Evolutionary conservation across 2,113 vertebrate genomes (phyloP).

Genomic region (Carettochelys insculpta): DNA sequence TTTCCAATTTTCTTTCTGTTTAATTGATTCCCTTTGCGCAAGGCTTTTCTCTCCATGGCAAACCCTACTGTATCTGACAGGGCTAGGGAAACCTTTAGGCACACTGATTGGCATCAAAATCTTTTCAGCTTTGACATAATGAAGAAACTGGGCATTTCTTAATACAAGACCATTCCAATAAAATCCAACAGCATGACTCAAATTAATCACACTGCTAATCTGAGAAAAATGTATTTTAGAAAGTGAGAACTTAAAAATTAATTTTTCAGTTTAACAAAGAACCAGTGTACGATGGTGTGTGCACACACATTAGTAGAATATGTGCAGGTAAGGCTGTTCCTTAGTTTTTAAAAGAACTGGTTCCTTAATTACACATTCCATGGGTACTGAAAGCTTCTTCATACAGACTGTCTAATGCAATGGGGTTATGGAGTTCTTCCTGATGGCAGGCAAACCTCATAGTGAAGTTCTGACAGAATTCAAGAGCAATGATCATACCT

Average conservation of each 20-base stretch:
- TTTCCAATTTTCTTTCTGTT: fast-evolving
- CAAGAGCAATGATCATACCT: neutral
- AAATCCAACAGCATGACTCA: neutral
- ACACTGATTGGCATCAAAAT: neutral
- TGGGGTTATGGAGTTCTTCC: neutral
- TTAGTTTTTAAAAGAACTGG: fast-evolving
- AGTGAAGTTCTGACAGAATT: neutral
- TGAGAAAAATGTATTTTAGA: neutral
- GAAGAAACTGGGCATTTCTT: neutral
- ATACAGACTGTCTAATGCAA: fast-evolving
- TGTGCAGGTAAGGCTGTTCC: fast-evolving
- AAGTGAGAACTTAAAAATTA: neutral
- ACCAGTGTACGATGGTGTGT: neutral
- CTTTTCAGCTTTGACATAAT: neutral
- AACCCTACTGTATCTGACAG: fast-evolving
- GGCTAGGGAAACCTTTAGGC: neutral
- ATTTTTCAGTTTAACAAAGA: neutral
- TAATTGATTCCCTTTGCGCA: neutral
- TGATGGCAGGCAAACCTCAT: neutral
- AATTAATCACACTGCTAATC: fast-evolving
- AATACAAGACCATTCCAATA: neutral
- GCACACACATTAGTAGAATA: neutral
- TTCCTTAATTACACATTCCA: fast-evolving
- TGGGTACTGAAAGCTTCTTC: fast-evolving
- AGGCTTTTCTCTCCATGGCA: neutral